phyloP scores from a whole-genome alignment of 1,140 invertebrate species.

The Tetramorium alpestre region DNA sequence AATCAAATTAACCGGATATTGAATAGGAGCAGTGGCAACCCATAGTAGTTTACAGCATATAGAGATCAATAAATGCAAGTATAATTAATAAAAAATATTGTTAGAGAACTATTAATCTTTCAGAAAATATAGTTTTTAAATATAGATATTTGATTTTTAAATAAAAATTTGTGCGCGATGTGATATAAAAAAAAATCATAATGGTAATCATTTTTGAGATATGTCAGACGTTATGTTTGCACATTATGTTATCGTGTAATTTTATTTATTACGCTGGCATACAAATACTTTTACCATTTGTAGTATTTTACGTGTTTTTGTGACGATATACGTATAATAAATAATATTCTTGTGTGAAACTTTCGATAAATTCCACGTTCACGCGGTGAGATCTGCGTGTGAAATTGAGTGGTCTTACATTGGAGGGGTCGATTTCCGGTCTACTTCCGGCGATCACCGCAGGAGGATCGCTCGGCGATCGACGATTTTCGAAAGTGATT shows the following conservation, averaged over 20 bases:
- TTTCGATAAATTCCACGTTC: conserved; percentile 42
- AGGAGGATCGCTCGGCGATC: neutral
- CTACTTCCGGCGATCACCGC: conserved; percentile 59
- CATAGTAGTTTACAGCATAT: too few species aligned
- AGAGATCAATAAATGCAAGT: neutral
- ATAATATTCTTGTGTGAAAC: neutral
- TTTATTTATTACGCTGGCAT: neutral
- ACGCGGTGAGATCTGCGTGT: conserved; percentile 44
- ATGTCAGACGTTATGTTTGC: neutral
- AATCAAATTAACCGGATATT: too few species aligned
- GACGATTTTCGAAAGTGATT: conserved; percentile 66
- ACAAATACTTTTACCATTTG: neutral
- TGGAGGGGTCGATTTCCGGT: conserved; percentile 67
- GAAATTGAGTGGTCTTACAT: conserved; percentile 58
- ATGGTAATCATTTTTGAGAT: neutral
- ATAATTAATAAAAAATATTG: neutral
- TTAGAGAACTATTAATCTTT: neutral
- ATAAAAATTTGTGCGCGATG: neutral
- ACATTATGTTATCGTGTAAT: neutral
- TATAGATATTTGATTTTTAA: conserved; percentile 3
- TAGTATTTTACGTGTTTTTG: neutral
- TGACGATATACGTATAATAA: neutral
- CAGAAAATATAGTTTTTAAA: neutral
- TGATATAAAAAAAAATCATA: neutral
- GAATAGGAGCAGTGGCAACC: too few species aligned